Evolutionary conservation across 2,797 vertebrate genomes (phyloP), one percentile per base, ranked within the genome.

Genomic region (Amazonetta brasiliensis): DNA sequence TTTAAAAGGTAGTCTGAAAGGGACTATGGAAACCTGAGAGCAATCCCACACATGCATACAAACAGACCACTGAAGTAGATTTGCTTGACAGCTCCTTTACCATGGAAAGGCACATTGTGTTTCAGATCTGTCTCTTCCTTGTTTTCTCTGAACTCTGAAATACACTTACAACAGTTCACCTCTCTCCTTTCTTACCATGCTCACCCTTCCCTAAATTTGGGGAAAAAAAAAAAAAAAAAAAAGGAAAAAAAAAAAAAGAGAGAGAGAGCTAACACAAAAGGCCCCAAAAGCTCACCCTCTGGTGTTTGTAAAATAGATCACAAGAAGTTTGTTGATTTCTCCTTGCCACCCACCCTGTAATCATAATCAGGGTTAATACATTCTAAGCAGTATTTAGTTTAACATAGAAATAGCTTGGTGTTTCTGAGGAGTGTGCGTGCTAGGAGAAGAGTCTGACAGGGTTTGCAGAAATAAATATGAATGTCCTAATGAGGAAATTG

Each of bases 311-410:
- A 26, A 85, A 50, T 5, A 76, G 23, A 66, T 21, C 16, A 60
- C 13, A 84, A 46, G 8, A 15, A 81, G 41, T 30, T 81, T 39
- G 52, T 41, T 7, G 10, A 30, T 44, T 73, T 39, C 55, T 59
- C 33, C 12, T 37, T 2, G 22, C 2, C 2, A 4, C 8, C 3
- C 2, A 4, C 3, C 3, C 7, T 12, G 8, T 78, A 68, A 54
- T 68, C 19, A 3, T 52, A 48, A 44, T 25, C 23, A 46, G 50
- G 74, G 23, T 39, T n/a, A 67, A 48, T 52, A 31, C 30, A n/a
- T 73, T 73, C 33, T 39, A 67, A 5, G 9, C 50, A 69, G 22
- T 73, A 30, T 30, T 17, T 58, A 0, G 37, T 31, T 59, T 84
- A 55, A 33, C 41, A 6, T 5, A 62, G 33, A 55, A 73, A 50